Base-by-base conservation (phyloP, 2,113 vertebrate genomes). In the Talpa occidentalis region DNA sequence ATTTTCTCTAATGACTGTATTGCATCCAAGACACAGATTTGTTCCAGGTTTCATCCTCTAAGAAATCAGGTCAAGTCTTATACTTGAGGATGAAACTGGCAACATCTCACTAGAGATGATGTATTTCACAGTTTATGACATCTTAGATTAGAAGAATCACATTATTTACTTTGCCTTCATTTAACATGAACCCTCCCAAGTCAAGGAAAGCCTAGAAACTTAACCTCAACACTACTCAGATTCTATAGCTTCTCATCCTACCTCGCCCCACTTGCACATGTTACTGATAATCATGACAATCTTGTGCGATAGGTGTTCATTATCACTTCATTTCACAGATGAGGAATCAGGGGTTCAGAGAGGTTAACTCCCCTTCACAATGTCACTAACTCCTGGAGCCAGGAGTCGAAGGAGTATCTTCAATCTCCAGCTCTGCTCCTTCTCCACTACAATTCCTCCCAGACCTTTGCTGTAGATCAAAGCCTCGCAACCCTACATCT, bases 31-130 rank as follows among this genome's bases (percentile, higher is more conserved):
- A 95, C 10, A 21, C 30, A 90, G 17, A 77, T 35, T 74, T 60
- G 22, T 91, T 69, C 95, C 44, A 54, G 44, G 74, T 92, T 67
- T 78, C 88, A 62, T 82, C 37, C 88, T 81, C 67, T 88, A 47
- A 94, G 66, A 88, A 95, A 93, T 86, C 78, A 66, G 30, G 10
- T 42, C 90, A 72, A 24, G 30, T 40, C 78, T 86, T 86, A 77
- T 8, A 44, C 24, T 70, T 85, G n/a, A 72, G 28, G n/a, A 74
- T 90, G 22, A 90, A 90, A 88, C 28, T 67, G 10, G 28, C 47
- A 82, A 2, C 12, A 35, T 77, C 87, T 42, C 28, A 8, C 37
- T 62, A 79, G 37, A 7, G 70, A 93, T 67, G 15, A 67, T 62
- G 37, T 47, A 62, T 54, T 21, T 87, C 67, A 82, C 42, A 72